Evolutionary conservation across 2,113 vertebrate genomes (phyloP), one percentile per base, ranked within the genome.

Genomic region (Prolemur simus): DNA sequence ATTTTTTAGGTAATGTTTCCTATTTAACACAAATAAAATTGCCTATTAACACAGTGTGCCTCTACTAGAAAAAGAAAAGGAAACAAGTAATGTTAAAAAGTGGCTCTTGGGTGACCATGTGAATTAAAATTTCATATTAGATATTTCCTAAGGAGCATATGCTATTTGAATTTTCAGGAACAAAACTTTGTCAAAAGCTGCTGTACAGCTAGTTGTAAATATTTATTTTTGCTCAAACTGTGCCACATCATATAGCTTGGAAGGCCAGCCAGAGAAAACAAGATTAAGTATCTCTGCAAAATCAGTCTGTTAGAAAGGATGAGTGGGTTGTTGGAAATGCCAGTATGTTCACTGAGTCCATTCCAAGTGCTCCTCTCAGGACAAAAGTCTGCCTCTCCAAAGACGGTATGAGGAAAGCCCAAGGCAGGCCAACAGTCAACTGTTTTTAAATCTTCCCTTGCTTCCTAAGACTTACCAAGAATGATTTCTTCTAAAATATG

Each of bases 81-180:
- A n/a, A 80, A 42, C 7, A 81, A 81, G 34, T 69, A 85, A 76
- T 85, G 84, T 87, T 83, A 87, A 96, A 89, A 96, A 89, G 27
- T 81, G 29, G 27, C 76, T 81, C 63, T 69, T 74, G 18, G 39
- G 27, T 74, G 73, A 93, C 52, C 42, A 83, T 52, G 83, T 91
- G 78, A 37, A 95, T 96, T 96, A 93, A 93, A 91, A 82, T 94
- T 96, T 93, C 49, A 87, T 76, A 71, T 21, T 93, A 74, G 85
- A 12, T 71, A 87, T 85, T 95, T 96, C 45, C 87, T 93, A 89
- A 91, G 82, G 37, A 90, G 54, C 54, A 81, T 17, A 64, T 37
- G 66, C 52, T 83, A 95, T 93, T 92, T 93, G 47, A 92, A 82
- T 86, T 91, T 88, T 64, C 68, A 91, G 23, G 89, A 94, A 91